Conservation (phyloP, 2,113 vertebrate species). For the Vimba vimba region DNA sequence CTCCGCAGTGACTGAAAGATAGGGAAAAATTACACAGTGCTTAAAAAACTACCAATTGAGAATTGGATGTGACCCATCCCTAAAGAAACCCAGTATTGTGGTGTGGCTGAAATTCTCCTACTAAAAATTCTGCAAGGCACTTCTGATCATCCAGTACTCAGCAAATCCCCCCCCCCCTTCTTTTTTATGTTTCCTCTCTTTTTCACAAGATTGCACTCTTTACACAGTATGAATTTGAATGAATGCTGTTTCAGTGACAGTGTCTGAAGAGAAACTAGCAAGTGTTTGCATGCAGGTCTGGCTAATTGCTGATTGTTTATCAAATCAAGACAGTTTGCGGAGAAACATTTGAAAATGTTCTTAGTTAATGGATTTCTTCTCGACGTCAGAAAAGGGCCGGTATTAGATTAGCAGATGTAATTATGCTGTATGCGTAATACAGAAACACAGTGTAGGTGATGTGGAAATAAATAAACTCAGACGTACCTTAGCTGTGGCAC, state of each 20-base stretch:
- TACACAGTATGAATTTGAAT: slow-evolving; percentile 32
- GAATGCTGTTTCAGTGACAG: not conserved
- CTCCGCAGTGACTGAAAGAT: not conserved
- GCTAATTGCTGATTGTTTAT: slow-evolving; percentile 30
- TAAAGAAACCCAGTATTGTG: not conserved
- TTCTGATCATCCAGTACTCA: not conserved
- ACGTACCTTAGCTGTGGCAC: slow-evolving; percentile 97
- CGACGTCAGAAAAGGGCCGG: not conserved
- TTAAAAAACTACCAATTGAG: not conserved
- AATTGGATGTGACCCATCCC: not conserved
- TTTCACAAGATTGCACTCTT: slow-evolving; percentile 6
- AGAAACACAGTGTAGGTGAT: not conserved
- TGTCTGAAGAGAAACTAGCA: not conserved
- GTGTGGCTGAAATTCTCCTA: not conserved
- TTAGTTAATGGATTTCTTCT: not conserved
- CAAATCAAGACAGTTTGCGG: not conserved
- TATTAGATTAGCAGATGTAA: not conserved
- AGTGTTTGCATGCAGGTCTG: not conserved
- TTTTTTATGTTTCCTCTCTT: slow-evolving; percentile 20
- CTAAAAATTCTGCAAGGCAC: slow-evolving; percentile 12
- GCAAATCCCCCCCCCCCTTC: slow-evolving; percentile 20
- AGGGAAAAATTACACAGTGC: not conserved
- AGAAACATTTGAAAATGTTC: slow-evolving; percentile 22
- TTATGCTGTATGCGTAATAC: not conserved
- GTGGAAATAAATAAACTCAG: not conserved